These are phyloP conservation scores for Hiodon alosoides DNA, from an alignment of 2,113 vertebrate species.

Conservation along the genomic window DNA sequence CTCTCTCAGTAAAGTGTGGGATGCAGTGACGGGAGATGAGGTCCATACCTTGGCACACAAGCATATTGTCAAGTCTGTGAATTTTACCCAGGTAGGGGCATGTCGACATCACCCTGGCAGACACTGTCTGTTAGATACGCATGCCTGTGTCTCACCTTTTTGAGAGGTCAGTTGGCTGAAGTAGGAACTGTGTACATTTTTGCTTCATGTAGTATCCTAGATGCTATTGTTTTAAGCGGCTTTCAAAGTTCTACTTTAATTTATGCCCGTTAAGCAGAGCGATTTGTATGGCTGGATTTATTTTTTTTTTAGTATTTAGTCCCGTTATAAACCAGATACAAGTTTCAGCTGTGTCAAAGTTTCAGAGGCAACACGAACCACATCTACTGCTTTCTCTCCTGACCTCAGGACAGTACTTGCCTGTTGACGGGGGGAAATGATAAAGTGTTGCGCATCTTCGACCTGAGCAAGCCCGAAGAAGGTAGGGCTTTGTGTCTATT, in stretches of 20 bases:
- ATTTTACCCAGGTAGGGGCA: conserved; percentile 82
- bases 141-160: too few relatives aligned
- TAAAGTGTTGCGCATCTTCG: conserved; percentile 90
- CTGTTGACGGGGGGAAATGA: conserved; percentile 93
- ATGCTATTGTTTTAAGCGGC: too few relatives aligned
- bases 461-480: conserved; percentile 84
- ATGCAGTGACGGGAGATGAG: conserved; percentile 93
- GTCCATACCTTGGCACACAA: conserved; percentile 92
- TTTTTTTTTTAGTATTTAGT: too few relatives aligned
- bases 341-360: neutral
- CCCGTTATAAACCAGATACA: neutral
- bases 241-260: too few relatives aligned
- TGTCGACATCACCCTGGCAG: conserved; percentile 75
- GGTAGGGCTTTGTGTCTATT: conserved; percentile 56
- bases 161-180: too few relatives aligned
- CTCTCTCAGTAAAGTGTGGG: conserved; percentile 87
- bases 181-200: too few relatives aligned
- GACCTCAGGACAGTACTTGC: conserved; percentile 81
- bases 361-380: neutral
- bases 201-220: too few relatives aligned
- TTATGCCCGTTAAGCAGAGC: too few relatives aligned
- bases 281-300: too few relatives aligned
- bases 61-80: conserved; percentile 95
- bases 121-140: conserved; percentile 1
- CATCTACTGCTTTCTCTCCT: neutral